phyloP scores from a whole-genome alignment of 2,797 vertebrate genomes.

The Vultur gryphus region DNA sequence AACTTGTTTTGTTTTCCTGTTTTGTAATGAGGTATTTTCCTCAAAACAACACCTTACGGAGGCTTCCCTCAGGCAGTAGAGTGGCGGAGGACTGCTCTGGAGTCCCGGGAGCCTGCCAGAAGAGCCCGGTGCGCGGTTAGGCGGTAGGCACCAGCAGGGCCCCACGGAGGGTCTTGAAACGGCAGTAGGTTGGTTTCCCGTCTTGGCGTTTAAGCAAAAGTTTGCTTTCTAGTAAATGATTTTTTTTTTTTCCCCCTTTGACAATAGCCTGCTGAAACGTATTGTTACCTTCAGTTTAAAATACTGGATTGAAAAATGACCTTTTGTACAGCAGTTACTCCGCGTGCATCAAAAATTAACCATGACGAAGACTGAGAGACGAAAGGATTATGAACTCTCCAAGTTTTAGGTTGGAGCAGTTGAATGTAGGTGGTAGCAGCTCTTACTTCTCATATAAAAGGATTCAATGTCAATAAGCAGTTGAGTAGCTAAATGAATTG shows the following conservation, averaged over 20 bases:
- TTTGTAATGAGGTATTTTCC: too few relatives aligned
- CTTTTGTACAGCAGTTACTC: background rate
- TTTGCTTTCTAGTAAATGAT: background rate
- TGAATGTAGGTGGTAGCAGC: background rate
- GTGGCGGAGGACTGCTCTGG: background rate
- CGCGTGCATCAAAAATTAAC: rapidly evolving
- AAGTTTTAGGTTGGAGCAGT: background rate
- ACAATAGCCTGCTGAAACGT: background rate
- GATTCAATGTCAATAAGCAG: rapidly evolving
- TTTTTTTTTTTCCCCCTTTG: background rate
- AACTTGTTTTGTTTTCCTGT: background rate
- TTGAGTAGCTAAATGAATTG: background rate
- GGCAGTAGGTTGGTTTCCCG: background rate
- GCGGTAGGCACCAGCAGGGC: rapidly evolving
- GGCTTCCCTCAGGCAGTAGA: background rate
- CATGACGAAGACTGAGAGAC: background rate
- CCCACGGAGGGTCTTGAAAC: background rate
- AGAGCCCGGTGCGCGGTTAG: background rate
- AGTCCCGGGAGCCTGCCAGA: background rate
- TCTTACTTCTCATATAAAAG: background rate
- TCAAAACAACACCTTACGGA: too few relatives aligned
- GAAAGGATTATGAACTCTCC: background rate
- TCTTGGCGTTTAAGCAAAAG: background rate
- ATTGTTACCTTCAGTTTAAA: background rate
- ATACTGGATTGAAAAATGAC: background rate